phyloP scores from a whole-genome alignment of 2,113 vertebrate species.

The Nestor notabilis region DNA sequence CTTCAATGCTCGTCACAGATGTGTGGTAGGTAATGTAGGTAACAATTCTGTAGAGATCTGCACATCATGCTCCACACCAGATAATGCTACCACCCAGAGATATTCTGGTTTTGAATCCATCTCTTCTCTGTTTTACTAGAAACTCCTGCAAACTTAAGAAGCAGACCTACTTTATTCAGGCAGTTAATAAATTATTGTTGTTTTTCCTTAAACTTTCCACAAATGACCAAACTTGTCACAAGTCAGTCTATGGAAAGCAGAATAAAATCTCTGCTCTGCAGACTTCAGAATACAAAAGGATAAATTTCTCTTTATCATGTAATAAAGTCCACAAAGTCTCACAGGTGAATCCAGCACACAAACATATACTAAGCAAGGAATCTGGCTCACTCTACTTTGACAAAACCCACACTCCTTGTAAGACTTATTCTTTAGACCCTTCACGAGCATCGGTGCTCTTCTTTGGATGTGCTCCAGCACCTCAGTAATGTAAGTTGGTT shows the following conservation, averaged over 20 bases:
- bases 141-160: neutral
- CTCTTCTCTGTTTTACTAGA: neutral
- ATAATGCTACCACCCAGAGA: neutral
- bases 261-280: neutral
- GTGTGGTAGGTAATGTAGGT: neutral
- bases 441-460: rapidly evolving
- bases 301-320: neutral
- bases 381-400: neutral
- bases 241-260: neutral
- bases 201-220: neutral
- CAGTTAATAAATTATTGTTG: neutral
- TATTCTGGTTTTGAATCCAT: neutral
- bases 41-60: neutral
- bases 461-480: neutral
- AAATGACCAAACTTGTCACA: neutral
- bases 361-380: neutral
- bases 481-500: neutral
- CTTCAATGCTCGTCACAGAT: neutral
- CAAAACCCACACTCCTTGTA: neutral
- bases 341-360: neutral
- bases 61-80: neutral
- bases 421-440: neutral
- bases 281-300: neutral
- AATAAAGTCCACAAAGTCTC: neutral
- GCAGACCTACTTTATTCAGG: neutral